Conservation (phyloP, 2,888 invertebrate species). For the Lepidochrysops patricia region DNA sequence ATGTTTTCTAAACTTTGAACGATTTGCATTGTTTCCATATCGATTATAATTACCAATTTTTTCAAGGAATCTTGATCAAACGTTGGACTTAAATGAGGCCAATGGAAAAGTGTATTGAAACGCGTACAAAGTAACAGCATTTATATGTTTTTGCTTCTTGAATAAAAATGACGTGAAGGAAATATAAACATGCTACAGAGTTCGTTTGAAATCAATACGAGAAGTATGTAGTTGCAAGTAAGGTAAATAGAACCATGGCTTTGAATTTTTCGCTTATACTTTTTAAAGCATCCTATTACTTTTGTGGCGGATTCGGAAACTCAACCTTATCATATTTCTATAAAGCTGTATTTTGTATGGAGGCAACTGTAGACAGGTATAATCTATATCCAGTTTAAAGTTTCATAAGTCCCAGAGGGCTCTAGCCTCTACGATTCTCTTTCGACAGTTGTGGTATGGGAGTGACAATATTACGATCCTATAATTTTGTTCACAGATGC, state of each 20-base stretch:
- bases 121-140: not conserved
- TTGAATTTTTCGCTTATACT: constrained; percentile 2
- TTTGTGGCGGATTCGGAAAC: not conserved
- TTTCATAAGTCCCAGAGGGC: not conserved
- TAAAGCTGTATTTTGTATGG: not conserved
- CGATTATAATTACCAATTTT: too few relatives aligned
- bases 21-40: too few relatives aligned
- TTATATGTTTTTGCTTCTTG: not conserved
- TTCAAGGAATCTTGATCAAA: too few relatives aligned
- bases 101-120: not conserved
- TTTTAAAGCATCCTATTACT: constrained; percentile 2
- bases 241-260: not conserved
- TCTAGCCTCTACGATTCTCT: not conserved
- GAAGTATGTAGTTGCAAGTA: not conserved
- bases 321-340: not conserved
- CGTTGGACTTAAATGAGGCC: not conserved
- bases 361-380: not conserved
- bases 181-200: not conserved
- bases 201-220: constrained; percentile 2
- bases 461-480: not conserved
- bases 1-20: too few relatives aligned
- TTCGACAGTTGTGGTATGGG: not conserved
- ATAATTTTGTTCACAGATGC: not conserved
- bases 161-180: not conserved
- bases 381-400: not conserved